Evolutionary conservation across 2,888 invertebrate genomes (phyloP), one percentile per base, ranked within the genome.

Genomic region (Tubiluchus corallicola): DNA sequence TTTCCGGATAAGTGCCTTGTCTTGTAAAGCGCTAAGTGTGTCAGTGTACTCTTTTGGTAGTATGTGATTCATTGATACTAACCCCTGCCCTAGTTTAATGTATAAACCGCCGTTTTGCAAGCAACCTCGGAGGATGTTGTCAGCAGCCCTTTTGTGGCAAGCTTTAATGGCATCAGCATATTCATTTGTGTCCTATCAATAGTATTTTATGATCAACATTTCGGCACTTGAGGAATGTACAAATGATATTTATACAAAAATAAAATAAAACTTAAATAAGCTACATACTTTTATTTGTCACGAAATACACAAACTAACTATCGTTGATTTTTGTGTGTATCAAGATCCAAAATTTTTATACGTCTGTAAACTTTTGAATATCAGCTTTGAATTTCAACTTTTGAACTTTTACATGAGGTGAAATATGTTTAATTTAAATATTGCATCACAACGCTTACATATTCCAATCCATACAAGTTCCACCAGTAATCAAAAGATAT

Each of bases 81-180:
- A 67, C 9, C 80, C 80, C 60, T 81, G 80, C 0, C 81, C 81
- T 15, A 79, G 64, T 61, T 81, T 81, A 18, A 81, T 73, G 55
- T 80, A 81, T 2, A 79, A 65, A 1, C 81, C 81, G 4, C 80
- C 80, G 63, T 81, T 81, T 42, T 65, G 59, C 39, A 80, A 62
- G 54, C 79, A 80, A 1, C 75, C 75, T 29, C 71, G 56, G 9
- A 77, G 59, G 40, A 80, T 67, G 17, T 71, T 62, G 41, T 75
- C 62, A 1, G 79, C 79, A n/a, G 64, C 53, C 52, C 74, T 65
- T 55, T 70, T 64, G 57, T 81, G 79, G 45, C 75, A 68, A 20
- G 61, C 57, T 43, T 55, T 56, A 5, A 69, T 58, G 49, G 63
- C 65, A 21, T 59, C 58, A 50, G 68, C 63, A 59, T 74, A 78